These are phyloP conservation scores for Notodromas monacha DNA, from an alignment of 2,888 invertebrate species.

Conservation along the genomic window DNA sequence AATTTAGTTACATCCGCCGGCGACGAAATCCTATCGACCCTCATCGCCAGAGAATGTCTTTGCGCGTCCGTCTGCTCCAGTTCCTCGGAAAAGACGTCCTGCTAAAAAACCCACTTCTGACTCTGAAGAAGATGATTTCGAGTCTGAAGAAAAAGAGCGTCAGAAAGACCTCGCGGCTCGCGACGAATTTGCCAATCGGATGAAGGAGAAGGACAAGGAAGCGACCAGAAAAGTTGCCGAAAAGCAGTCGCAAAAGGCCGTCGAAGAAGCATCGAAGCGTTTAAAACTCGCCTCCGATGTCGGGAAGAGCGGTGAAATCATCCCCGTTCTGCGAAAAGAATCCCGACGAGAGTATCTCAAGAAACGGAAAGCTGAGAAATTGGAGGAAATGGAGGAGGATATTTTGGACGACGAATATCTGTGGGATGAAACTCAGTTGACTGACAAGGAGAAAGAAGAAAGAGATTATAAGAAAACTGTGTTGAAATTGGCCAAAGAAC, in stretches of 20 bases:
- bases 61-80: conserved; percentile 7
- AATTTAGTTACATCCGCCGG: too few relatives aligned
- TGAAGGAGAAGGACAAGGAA: conserved; percentile 59
- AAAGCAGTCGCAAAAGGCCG: conserved; percentile 24
- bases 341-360: conserved; percentile 74
- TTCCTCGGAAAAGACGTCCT: background rate
- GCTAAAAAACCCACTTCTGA: background rate
- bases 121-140: conserved; percentile 25
- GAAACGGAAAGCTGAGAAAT: conserved; percentile 82
- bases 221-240: conserved; percentile 40
- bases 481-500: conserved; percentile 62
- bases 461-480: conserved; percentile 65
- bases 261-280: conserved; percentile 51
- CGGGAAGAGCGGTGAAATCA: conserved; percentile 46
- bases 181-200: conserved; percentile 64
- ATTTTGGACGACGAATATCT: conserved; percentile 82
- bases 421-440: conserved; percentile 58
- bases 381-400: conserved; percentile 71
- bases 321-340: conserved; percentile 58
- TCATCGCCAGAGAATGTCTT: too few relatives aligned
- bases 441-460: conserved; percentile 47
- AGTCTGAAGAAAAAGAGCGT: conserved; percentile 33
- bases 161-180: conserved; percentile 52
- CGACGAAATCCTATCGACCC: background rate
- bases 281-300: conserved; percentile 57